Conservation (phyloP, 2,113 vertebrate species). For the Mesembrinibis cayennensis region DNA sequence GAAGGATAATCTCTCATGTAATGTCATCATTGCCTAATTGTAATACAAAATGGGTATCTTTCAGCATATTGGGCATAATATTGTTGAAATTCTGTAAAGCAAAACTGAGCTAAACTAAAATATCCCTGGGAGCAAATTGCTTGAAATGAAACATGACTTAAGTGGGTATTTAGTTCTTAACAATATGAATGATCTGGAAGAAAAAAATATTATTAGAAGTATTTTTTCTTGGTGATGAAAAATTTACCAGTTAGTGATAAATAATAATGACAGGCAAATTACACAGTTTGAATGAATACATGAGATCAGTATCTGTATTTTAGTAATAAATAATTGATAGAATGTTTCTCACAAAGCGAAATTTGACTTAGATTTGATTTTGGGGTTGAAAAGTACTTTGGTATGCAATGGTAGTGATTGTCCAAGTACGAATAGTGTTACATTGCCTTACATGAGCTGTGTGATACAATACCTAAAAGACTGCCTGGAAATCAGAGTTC, state of each 20-base stretch:
- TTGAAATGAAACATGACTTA: constrained; percentile 37
- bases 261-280: neutral
- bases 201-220: neutral
- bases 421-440: neutral
- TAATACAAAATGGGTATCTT: constrained; percentile 7
- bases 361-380: neutral
- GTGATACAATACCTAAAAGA: neutral
- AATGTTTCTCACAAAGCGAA: neutral
- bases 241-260: neutral
- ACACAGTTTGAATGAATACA: neutral
- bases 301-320: neutral
- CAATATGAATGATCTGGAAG: neutral
- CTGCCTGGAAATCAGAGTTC: neutral
- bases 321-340: neutral
- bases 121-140: constrained; percentile 49
- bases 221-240: neutral
- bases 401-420: neutral
- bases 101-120: constrained; percentile 13
- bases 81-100: constrained; percentile 18
- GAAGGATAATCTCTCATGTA: constrained; percentile 64
- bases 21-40: constrained; percentile 57
- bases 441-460: neutral
- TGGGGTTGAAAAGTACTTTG: neutral
- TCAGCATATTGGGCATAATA: constrained; percentile 9
- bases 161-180: constrained; percentile 20